These are phyloP conservation scores for Acheta domesticus DNA, from an alignment of 2,888 invertebrate species.

Conservation along the genomic window DNA sequence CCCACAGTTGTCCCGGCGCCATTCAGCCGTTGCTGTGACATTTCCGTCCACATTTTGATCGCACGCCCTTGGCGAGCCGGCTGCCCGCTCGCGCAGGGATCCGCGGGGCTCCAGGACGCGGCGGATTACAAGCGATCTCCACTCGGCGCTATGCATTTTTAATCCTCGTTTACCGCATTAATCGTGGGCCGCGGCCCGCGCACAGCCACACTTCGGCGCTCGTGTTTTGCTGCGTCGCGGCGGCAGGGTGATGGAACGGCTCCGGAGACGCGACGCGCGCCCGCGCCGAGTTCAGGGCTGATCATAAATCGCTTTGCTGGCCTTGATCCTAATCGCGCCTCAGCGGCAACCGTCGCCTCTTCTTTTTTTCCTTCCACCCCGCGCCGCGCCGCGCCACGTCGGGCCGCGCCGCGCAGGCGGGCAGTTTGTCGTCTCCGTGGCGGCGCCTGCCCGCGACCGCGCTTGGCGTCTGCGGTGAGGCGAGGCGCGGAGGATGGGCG, in stretches of 20 bases:
- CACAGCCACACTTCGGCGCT: not conserved
- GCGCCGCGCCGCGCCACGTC: not conserved
- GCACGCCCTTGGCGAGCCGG: too few species aligned
- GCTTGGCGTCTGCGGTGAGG: not conserved
- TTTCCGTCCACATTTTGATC: too few species aligned
- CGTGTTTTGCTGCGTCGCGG: not conserved
- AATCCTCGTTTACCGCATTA: not conserved
- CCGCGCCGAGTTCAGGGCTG: not conserved
- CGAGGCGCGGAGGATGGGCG: not conserved
- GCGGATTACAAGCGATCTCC: not conserved
- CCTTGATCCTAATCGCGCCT: constrained; percentile 18
- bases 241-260: not conserved
- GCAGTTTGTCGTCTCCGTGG: not conserved
- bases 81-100: not conserved
- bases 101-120: not conserved
- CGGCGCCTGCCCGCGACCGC: not conserved
- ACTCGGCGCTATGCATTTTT: not conserved
- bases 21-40: too few species aligned
- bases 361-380: not conserved
- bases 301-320: constrained; percentile 9
- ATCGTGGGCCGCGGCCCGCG: not conserved
- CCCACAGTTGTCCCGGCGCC: too few species aligned
- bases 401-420: not conserved
- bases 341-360: not conserved
- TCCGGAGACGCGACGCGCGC: not conserved